phyloP scores from a whole-genome alignment of 2,113 vertebrate genomes.

The Pachycephala philippinensis region DNA sequence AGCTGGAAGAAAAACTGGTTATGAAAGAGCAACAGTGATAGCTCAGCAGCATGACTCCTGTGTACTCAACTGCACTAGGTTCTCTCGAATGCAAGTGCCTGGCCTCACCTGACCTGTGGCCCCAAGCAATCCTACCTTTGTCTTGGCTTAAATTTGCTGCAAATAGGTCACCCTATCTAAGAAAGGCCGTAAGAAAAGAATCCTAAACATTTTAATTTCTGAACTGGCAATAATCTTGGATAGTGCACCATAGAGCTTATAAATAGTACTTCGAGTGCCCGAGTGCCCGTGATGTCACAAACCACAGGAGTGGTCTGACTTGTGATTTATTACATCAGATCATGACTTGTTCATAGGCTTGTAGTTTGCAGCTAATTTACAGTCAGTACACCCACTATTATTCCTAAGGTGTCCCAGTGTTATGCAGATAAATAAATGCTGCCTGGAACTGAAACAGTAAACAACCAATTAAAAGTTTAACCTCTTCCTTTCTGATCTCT shows the following conservation, averaged over 20 bases:
- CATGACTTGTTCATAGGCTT: neutral
- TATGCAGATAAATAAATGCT: neutral
- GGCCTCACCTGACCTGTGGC: neutral
- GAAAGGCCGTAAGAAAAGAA: neutral
- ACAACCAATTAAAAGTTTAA: conserved; percentile 50
- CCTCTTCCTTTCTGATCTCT: neutral
- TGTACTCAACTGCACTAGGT: neutral
- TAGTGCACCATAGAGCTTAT: neutral
- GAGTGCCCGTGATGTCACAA: neutral
- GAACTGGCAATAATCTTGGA: neutral
- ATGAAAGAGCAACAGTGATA: neutral
- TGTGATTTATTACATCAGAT: conserved; percentile 43
- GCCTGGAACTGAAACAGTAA: conserved; percentile 17
- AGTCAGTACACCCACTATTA: conserved; percentile 27
- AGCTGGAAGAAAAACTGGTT: neutral
- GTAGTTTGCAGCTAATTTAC: conserved; percentile 15
- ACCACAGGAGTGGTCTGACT: neutral
- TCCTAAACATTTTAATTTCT: conserved; percentile 10
- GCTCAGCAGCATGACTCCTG: neutral
- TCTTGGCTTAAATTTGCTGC: neutral
- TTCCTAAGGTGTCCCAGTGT: neutral
- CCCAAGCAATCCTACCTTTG: neutral
- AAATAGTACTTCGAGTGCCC: neutral
- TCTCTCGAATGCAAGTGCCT: neutral
- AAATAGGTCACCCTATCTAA: neutral